Evolutionary conservation across 2,888 invertebrate species (phyloP), one percentile per base, ranked within the genome.

Genomic region (Gibbula magus): DNA sequence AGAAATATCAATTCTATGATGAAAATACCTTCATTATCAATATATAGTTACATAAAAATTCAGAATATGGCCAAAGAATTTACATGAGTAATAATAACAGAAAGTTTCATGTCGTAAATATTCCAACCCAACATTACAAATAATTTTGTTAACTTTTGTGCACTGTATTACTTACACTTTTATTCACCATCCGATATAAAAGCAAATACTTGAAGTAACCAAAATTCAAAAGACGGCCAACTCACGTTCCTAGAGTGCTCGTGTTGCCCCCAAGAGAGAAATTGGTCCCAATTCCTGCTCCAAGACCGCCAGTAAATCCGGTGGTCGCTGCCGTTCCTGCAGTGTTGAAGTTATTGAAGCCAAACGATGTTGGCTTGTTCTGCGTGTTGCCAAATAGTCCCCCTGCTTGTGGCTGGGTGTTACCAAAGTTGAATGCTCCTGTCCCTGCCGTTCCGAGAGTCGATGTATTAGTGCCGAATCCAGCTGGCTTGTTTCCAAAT

Each of bases 231-330:
- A n/a, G n/a, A 52, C 7, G n/a, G 2, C 35, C 8, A 29, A 84
- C 88, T 86, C 85, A 89, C 89, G 83, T 82, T 83, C 88, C 88
- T 22, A 90, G 80, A 0, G 85, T 82, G n/a, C 85, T 84, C 20
- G 83, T 82, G 29, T 84, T 84, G 8, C 88, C 87, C 35, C 87
- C 87, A 77, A 88, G 81, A 56, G 86, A 79, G 76, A 73, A 79
- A 74, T 83, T 80, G 5, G 76, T 75, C 13, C 82, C 82, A 20
- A 78, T 70, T 1, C 83, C 83, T 10, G 76, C 78, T n/a, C 84
- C 85, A 4, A 87, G 79, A 20, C 82, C 82, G 25, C 81, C 81
- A 18, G 85, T 83, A 82, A 86, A 86, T 61, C 78, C 82, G 25
- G 79, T 66, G 22, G 70, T 32, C 29, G 35, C 61, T 51, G 78